Conservation (phyloP, 2,113 vertebrate species). For the Colius striatus region DNA sequence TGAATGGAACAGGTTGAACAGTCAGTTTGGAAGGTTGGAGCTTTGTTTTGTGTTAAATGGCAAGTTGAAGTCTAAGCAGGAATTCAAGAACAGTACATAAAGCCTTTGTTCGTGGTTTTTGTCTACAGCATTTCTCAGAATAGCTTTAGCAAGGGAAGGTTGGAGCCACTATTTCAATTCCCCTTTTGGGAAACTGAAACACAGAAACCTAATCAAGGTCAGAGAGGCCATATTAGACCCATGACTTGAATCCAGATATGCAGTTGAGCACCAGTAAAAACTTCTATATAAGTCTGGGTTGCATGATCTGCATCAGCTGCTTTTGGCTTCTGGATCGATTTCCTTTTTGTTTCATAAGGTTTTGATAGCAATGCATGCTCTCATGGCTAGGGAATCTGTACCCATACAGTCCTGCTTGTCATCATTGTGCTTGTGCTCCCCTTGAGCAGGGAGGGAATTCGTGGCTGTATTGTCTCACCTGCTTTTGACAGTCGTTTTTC, state of each 20-base stretch:
- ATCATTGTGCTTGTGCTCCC: not conserved
- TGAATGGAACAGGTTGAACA: not conserved
- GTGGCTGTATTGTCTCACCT: not conserved
- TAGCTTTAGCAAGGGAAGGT: not conserved
- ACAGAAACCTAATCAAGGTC: not conserved
- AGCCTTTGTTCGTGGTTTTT: not conserved
- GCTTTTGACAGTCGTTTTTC: not conserved
- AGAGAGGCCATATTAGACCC: not conserved
- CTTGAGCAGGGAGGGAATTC: not conserved
- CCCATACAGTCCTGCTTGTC: not conserved
- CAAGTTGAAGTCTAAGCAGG: not conserved
- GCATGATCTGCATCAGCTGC: not conserved
- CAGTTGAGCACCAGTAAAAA: not conserved
- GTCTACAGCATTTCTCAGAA: not conserved
- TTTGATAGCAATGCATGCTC: not conserved
- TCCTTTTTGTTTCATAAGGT: not conserved
- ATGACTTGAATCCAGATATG: not conserved
- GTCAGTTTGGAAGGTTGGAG: not conserved
- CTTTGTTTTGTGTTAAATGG: rapidly evolving
- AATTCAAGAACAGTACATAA: not conserved
- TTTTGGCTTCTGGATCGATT: not conserved
- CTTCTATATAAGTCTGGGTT: not conserved
- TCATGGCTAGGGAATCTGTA: not conserved
- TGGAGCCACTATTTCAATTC: not conserved
- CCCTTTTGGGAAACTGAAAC: not conserved